phyloP scores from a whole-genome alignment of 2,888 invertebrate genomes.

The Punctoribates punctum region DNA sequence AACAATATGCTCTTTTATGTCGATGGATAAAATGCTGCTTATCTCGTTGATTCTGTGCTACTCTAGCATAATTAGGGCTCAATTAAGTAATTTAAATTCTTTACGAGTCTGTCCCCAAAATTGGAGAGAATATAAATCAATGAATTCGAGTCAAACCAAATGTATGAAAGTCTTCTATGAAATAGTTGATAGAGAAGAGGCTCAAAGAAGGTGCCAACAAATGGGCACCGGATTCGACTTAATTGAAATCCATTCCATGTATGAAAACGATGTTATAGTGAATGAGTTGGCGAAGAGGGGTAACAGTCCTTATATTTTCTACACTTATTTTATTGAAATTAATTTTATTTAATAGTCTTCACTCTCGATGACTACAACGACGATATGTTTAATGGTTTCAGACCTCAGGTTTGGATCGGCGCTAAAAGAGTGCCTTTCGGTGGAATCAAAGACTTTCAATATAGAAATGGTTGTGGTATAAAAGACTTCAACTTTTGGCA shows the following conservation, averaged over 20 bases:
- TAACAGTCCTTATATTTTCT: neutral
- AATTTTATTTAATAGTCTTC: neutral
- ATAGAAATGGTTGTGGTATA: conserved; percentile 1
- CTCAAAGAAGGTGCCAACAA: neutral
- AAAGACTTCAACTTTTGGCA: conserved; percentile 6
- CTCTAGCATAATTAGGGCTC: neutral
- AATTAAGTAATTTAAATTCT: neutral
- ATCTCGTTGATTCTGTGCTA: too few relatives aligned
- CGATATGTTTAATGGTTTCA: conserved; percentile 1
- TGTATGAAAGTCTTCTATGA: conserved; percentile 13
- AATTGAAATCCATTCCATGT: neutral
- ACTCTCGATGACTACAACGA: neutral
- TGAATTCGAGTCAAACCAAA: neutral
- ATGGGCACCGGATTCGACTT: neutral
- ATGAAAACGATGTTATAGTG: neutral
- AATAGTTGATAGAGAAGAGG: conserved; percentile 5
- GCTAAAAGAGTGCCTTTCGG: conserved; percentile 22
- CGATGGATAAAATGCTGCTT: too few relatives aligned
- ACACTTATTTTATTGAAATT: neutral
- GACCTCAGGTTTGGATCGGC: conserved; percentile 22
- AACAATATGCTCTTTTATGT: too few relatives aligned
- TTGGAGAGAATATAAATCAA: conserved; percentile 3
- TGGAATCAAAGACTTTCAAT: conserved; percentile 10
- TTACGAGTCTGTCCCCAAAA: neutral
- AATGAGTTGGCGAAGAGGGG: neutral